These are phyloP conservation scores for Myiozetetes cayanensis DNA, from an alignment of 2,113 vertebrate genomes.

Conservation along the genomic window DNA sequence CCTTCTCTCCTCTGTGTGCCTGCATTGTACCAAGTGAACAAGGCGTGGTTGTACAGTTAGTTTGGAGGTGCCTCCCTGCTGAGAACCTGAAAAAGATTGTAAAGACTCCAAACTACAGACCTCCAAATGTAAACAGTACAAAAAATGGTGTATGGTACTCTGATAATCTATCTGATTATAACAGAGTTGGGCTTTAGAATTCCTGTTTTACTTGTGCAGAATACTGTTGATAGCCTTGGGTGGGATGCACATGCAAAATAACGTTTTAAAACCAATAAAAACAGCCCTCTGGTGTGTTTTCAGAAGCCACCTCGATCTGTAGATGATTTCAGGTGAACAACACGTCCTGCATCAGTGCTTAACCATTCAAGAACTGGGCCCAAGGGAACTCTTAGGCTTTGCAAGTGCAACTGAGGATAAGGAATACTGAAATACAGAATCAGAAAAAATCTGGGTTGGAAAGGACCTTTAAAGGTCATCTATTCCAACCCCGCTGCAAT, in stretches of 20 bases:
- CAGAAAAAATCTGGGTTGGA: not conserved
- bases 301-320: not conserved
- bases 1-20: not conserved
- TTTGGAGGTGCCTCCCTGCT: not conserved
- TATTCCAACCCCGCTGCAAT: not conserved
- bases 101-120: not conserved
- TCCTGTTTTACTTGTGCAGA: not conserved
- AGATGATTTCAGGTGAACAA: not conserved
- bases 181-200: not conserved
- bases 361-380: not conserved
- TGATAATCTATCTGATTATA: not conserved
- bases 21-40: not conserved
- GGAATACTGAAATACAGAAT: not conserved
- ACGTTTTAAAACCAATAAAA: not conserved
- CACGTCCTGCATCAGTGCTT: rapidly evolving
- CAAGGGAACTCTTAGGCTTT: not conserved
- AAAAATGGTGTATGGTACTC: too few species aligned
- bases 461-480: not conserved
- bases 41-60: not conserved
- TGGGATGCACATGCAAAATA: not conserved
- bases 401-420: not conserved
- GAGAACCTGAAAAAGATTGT: not conserved
- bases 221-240: not conserved
- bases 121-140: not conserved
- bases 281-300: not conserved